phyloP scores from a whole-genome alignment of 2,888 invertebrate species.

The Nesidiocoris tenuis region DNA sequence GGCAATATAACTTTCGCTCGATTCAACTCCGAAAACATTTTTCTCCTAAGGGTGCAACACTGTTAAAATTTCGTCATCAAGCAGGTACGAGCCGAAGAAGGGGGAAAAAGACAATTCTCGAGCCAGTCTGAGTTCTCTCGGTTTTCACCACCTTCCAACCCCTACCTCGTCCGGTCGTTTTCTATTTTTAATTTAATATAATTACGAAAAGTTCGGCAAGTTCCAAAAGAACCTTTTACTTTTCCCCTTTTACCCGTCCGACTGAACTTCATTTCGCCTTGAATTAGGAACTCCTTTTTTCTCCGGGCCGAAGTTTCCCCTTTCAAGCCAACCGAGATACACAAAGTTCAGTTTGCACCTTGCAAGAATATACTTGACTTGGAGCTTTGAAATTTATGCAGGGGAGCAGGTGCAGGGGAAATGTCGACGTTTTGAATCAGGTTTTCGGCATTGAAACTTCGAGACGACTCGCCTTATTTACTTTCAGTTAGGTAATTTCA shows the following conservation, averaged over 20 bases:
- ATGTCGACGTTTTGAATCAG: background rate
- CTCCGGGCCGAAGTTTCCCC: background rate
- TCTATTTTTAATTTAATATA: conserved; percentile 30
- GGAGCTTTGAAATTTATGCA: background rate
- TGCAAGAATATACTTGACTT: background rate
- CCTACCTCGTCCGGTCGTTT: background rate
- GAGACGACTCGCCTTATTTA: no score
- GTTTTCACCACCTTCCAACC: background rate
- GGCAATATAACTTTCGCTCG: background rate
- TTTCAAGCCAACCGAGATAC: background rate
- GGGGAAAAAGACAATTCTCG: conserved; percentile 22
- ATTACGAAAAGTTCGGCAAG: conserved; percentile 24
- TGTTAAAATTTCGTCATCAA: background rate
- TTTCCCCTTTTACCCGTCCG: background rate
- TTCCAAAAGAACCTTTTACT: conserved; percentile 1
- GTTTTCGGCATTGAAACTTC: no score
- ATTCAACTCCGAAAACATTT: background rate
- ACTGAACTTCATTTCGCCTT: background rate
- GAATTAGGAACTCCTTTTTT: background rate
- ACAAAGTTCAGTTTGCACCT: background rate
- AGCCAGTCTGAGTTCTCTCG: conserved; percentile 8
- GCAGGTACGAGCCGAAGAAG: conserved; percentile 9
- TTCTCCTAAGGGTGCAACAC: background rate
- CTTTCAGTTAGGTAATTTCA: no score
- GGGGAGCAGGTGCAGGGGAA: background rate